phyloP scores from a whole-genome alignment of 2,113 vertebrate genomes.

The Corythaixoides concolor region DNA sequence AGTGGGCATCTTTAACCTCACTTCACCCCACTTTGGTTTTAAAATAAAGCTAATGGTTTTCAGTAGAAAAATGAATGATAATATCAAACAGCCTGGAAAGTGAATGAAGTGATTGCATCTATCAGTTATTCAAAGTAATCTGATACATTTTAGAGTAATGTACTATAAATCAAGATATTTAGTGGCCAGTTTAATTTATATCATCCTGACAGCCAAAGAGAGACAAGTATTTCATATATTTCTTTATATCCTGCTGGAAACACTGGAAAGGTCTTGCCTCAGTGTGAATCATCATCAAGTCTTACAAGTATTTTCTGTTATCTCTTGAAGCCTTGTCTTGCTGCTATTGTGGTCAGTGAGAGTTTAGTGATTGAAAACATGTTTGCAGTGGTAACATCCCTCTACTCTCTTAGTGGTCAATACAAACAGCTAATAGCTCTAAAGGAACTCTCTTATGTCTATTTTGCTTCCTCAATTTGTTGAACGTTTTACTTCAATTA shows the following conservation, averaged over 20 bases:
- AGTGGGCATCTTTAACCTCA: neutral
- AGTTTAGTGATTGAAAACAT: constrained; percentile 10
- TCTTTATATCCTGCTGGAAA: neutral
- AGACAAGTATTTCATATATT: neutral
- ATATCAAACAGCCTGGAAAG: neutral
- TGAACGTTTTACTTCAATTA: neutral
- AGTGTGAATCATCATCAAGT: neutral
- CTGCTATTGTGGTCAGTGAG: neutral
- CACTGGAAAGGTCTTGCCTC: neutral
- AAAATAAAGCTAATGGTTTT: neutral
- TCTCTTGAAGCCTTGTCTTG: neutral
- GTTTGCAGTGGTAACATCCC: neutral
- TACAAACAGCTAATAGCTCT: constrained; percentile 10
- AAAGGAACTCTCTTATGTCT: neutral
- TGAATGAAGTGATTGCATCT: neutral
- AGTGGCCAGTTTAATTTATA: neutral
- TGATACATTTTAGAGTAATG: neutral
- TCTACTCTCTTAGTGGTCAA: neutral
- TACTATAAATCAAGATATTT: neutral
- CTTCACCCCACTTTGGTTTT: neutral
- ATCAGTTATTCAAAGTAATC: neutral
- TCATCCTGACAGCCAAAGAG: neutral
- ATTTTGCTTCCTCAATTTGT: neutral
- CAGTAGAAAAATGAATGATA: neutral
- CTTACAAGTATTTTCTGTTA: neutral